phyloP scores from a whole-genome alignment of 2,113 vertebrate genomes.

The Aramus guarauna region DNA sequence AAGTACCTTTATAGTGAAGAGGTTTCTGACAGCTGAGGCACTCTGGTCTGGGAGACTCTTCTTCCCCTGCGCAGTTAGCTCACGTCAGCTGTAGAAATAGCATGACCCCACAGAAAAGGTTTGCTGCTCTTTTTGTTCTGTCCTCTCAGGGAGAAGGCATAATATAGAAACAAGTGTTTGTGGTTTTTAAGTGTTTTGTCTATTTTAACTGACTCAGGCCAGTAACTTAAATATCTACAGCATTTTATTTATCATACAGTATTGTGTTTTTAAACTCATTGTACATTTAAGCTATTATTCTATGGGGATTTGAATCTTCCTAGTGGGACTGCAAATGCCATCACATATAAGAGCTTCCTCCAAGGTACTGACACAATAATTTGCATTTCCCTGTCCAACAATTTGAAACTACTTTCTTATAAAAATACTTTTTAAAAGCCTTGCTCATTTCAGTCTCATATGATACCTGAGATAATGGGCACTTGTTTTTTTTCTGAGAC shows the following conservation, averaged over 20 bases:
- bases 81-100: rapidly evolving
- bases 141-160: neutral
- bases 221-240: neutral
- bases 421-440: neutral
- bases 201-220: neutral
- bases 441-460: neutral
- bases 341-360: neutral
- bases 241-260: neutral
- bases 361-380: neutral
- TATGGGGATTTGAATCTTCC: neutral
- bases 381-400: neutral
- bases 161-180: neutral
- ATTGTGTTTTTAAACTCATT: neutral
- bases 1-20: neutral
- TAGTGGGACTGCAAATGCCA: neutral
- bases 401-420: neutral
- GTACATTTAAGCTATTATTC: neutral
- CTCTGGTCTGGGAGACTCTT: neutral
- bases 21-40: neutral
- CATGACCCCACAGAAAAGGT: neutral
- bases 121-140: neutral
- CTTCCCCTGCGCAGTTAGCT: neutral
- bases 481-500: neutral
- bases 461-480: neutral
- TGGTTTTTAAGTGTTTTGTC: neutral